Evolutionary conservation across 2,113 vertebrate genomes (phyloP).

Genomic region (Lophura nycthemera): DNA sequence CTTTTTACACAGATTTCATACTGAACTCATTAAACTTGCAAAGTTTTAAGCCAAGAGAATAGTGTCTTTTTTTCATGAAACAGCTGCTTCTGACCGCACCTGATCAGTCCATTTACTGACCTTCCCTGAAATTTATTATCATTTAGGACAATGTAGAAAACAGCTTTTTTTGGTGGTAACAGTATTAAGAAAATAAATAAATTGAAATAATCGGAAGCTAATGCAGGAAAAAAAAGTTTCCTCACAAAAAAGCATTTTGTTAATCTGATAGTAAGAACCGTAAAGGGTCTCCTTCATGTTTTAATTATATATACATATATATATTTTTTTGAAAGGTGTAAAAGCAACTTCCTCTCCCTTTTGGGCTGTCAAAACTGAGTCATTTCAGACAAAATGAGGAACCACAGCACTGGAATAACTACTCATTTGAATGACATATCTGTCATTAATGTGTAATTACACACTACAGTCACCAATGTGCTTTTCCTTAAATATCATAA

Average conservation of each 20-base stretch:
- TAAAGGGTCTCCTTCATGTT: not conserved
- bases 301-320: not conserved
- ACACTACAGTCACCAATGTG: not conserved
- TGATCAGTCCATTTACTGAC: not conserved
- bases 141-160: not conserved
- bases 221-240: not conserved
- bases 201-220: not conserved
- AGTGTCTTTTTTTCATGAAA: not conserved
- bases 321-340: not conserved
- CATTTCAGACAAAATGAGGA: not conserved
- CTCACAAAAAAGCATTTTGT: not conserved
- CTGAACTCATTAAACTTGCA: not conserved
- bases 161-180: rapidly evolving
- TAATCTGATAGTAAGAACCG: not conserved
- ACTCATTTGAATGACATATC: not conserved
- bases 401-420: not conserved
- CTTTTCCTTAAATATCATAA: not conserved
- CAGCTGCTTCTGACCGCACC: not conserved
- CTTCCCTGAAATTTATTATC: not conserved
- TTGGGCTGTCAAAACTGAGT: not conserved
- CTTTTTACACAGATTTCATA: not conserved
- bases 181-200: not conserved
- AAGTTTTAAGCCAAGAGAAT: not conserved
- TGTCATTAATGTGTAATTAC: not conserved
- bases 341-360: not conserved